These are phyloP conservation scores for Apodemus sylvaticus DNA, from an alignment of 2,113 vertebrate species.

Conservation along the genomic window DNA sequence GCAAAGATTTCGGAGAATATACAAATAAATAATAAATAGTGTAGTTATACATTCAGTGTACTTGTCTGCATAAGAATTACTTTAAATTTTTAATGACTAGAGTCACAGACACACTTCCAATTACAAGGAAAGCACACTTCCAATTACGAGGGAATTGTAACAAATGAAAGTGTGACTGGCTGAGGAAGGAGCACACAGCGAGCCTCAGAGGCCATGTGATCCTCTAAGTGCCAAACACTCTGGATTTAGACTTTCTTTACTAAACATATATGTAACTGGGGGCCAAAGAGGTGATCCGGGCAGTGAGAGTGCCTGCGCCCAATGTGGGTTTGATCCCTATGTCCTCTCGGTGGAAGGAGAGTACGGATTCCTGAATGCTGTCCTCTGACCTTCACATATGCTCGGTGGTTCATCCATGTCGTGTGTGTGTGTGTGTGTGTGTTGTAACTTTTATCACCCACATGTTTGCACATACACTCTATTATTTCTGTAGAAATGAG, in stretches of 20 bases:
- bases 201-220: not conserved
- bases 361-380: too few species aligned
- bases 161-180: not conserved
- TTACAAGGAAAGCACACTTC: not conserved
- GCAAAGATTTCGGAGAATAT: slow-evolving; percentile 4
- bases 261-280: not conserved
- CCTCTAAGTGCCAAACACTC: not conserved
- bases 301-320: not conserved
- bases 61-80: not conserved
- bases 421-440: not conserved
- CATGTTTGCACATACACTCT: not conserved
- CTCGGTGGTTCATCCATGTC: too few species aligned
- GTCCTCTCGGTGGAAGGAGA: not conserved
- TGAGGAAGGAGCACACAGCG: not conserved
- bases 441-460: too few species aligned
- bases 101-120: not conserved
- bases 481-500: not conserved
- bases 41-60: not conserved
- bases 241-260: not conserved
- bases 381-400: not conserved
- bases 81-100: not conserved
- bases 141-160: not conserved
- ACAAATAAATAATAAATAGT: not conserved
- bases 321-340: too few species aligned
- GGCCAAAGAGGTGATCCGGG: too few species aligned